Evolutionary conservation across 37 sponge, comb jelly and placozoan genomes (phyloP), one percentile per base, ranked within the genome.

Genomic region (Beroe forskalii): DNA sequence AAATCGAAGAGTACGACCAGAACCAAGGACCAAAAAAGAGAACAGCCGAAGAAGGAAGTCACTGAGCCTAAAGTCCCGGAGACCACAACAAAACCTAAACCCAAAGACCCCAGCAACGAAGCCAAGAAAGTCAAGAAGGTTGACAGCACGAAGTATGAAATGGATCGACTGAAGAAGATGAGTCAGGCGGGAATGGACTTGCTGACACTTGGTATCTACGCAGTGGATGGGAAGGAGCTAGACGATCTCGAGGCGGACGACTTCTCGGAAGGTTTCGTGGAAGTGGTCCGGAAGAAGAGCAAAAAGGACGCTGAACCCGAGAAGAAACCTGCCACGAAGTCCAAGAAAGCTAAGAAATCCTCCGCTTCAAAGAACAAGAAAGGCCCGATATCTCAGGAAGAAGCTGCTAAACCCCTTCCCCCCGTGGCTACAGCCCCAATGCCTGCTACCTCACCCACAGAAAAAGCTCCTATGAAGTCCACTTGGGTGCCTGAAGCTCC

Each of bases 281-380:
- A 80, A 37, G 86, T 80, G 0, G 86, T 80, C 28, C 44, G 86
- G 1, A 80, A 80, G 55, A 80, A 80, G 48, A 80, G 86, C 55
- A 80, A 80, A 48, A 80, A 80, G 42, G 86, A 80, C 8, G 38
- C 86, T 41, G 86, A 80, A 25, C 86, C 44, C 0, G 86, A 80
- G 35, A 80, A 80, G 55, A 80, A 80, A 25, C 86, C 86, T 25
- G 55, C 86, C 28, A 27, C 27, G 3, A 33, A 32, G 14, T 33
- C 28, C 0, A 38, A 32, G 28, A 80, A 80, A 37, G n/a, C 28
- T 14, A 38, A 35, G 24, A 44, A 44, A 44, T 33, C 28, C 38
- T 23, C 44, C 40, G 25, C 55, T 19, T 41, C 86, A 1, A 80
- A 80, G 30, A 0, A 12, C 4, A 80, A 80, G 48, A 80, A 80